Conservation (phyloP, 2,888 invertebrate genomes). For the Nomada hirtipes region DNA sequence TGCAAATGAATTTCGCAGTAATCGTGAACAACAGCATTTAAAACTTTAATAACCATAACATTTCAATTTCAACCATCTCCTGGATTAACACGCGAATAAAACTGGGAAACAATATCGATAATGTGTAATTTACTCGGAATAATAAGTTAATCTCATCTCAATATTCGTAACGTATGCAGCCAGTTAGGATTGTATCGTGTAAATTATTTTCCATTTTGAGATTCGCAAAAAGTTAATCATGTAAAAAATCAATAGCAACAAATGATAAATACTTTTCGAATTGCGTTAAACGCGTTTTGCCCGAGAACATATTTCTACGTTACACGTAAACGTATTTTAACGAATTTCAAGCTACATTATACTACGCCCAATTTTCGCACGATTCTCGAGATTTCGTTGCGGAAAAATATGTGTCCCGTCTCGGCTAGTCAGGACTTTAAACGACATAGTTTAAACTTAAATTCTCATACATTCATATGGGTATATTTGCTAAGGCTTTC, state of each 20-base stretch:
- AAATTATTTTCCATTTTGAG: background rate
- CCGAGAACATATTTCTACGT: background rate
- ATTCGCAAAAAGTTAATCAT: too few relatives aligned
- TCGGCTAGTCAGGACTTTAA: background rate
- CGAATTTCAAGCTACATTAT: background rate
- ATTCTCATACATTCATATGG: too few relatives aligned
- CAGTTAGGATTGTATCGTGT: background rate
- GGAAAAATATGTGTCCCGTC: background rate
- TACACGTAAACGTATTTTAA: background rate
- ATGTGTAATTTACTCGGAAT: background rate
- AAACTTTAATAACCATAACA: constrained; percentile 3
- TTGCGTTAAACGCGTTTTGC: background rate
- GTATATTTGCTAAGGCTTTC: too few relatives aligned
- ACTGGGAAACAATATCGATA: background rate
- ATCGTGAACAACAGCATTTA: background rate
- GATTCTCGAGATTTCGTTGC: background rate
- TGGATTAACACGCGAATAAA: background rate
- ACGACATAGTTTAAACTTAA: background rate
- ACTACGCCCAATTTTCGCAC: background rate
- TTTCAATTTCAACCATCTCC: background rate
- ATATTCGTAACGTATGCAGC: background rate
- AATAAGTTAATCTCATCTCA: background rate
- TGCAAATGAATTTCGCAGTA: background rate
- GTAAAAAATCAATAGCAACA: background rate
- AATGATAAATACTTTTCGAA: constrained; percentile 2